These are phyloP conservation scores for Hyalella azteca DNA, from an alignment of 2,888 invertebrate genomes.

Conservation along the genomic window DNA sequence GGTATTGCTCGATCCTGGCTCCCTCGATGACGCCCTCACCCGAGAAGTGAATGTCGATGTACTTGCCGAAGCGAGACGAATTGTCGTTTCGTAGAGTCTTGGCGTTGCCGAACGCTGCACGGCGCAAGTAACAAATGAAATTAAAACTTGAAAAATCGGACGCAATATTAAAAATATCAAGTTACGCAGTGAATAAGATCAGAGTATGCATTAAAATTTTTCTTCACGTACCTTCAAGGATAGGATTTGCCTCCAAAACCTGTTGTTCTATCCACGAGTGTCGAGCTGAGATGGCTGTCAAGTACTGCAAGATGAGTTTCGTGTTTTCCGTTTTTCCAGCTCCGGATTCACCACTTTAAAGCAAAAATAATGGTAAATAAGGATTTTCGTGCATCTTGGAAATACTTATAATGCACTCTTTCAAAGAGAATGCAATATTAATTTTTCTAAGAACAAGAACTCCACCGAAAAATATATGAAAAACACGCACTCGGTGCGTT, in stretches of 20 bases:
- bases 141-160: background rate
- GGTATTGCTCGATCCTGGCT: constrained; percentile 97
- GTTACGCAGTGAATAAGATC: too few species aligned
- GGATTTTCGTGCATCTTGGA: too few species aligned
- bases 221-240: constrained; percentile 79
- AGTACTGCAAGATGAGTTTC: constrained; percentile 95
- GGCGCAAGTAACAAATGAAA: background rate
- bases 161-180: background rate
- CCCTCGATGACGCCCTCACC: constrained; percentile 94
- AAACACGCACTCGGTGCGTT: background rate
- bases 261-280: constrained; percentile 99
- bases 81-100: constrained; percentile 99
- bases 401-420: too few species aligned
- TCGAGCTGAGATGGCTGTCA: constrained; percentile 98
- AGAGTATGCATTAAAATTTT: background rate
- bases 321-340: constrained; percentile 99
- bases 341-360: constrained; percentile 90
- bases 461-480: too few species aligned
- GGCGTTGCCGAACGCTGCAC: constrained; percentile 94
- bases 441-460: too few species aligned
- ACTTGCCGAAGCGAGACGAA: constrained; percentile 98
- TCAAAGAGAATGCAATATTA: too few species aligned
- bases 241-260: constrained; percentile 97
- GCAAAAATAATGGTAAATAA: constrained; percentile 53
- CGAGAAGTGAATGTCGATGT: constrained; percentile 98